Evolutionary conservation across 2,797 vertebrate species (phyloP).

Genomic region (Myoxocephalus aenaeus): DNA sequence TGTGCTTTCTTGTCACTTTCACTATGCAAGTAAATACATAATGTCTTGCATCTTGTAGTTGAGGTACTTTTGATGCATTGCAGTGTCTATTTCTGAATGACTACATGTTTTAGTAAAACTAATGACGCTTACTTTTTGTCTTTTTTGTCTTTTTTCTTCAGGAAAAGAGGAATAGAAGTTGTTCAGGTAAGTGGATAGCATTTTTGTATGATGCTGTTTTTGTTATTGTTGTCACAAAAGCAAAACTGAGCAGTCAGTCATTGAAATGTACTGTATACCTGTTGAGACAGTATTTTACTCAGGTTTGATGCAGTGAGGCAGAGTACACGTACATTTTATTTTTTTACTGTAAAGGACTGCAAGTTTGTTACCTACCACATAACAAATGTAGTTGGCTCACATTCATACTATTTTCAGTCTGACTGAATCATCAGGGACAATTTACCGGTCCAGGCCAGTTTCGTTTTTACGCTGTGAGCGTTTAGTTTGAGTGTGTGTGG

Average conservation of each 20-base stretch:
- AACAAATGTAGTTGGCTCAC: constrained; percentile 23
- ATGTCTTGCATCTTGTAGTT: background rate
- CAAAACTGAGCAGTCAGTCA: background rate
- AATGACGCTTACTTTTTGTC: constrained; percentile 53
- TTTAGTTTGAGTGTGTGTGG: background rate
- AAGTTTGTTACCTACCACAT: constrained; percentile 8
- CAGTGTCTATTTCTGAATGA: background rate
- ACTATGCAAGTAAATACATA: background rate
- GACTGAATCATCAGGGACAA: constrained; percentile 21
- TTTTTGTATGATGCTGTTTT: background rate
- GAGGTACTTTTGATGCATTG: background rate
- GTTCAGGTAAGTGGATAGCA: constrained; percentile 90
- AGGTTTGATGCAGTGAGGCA: background rate
- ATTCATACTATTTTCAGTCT: constrained; percentile 32
- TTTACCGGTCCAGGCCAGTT: background rate
- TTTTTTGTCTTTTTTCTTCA: constrained; percentile 81
- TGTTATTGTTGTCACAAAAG: background rate
- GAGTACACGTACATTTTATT: constrained; percentile 3
- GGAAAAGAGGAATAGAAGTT: constrained; percentile 98
- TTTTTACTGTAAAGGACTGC: background rate
- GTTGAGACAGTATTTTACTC: background rate
- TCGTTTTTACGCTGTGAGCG: constrained; percentile 18
- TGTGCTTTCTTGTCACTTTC: background rate
- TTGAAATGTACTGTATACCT: background rate
- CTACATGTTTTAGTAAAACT: constrained; percentile 6